A percentile compares a stretch with the other conserved stretches of the same genome.
phyloP scores from a whole-genome alignment of 2,797 vertebrate species.

The Sitta carolinensis region DNA sequence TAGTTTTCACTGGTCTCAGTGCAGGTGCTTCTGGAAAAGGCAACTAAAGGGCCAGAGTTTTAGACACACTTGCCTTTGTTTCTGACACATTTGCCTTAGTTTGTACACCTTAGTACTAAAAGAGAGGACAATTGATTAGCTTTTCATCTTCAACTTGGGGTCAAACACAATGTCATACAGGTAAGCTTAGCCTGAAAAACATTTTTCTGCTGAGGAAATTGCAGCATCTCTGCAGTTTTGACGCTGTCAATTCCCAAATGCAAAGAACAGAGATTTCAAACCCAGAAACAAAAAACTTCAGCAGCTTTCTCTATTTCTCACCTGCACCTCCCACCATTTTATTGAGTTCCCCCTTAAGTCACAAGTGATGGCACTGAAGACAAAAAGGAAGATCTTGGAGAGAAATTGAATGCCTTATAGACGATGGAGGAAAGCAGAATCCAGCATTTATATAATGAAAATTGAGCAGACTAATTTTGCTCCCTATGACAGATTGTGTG shows the following conservation, averaged over 20 bases:
- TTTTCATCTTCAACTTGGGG: not conserved
- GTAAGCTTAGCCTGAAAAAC: not conserved
- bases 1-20: not conserved
- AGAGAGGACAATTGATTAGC: not conserved
- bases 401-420: not conserved
- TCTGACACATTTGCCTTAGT: not conserved
- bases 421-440: not conserved
- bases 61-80: not conserved
- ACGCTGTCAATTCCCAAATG: not conserved
- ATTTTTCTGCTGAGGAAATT: not conserved
- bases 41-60: not conserved
- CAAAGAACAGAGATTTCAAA: not conserved
- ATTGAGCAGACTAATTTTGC: not conserved
- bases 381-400: not conserved
- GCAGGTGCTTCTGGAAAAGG: not conserved
- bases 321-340: accelerated
- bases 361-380: not conserved
- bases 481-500: not conserved
- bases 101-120: not conserved
- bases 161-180: not conserved
- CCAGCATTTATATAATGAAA: not conserved
- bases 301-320: not conserved
- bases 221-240: not conserved
- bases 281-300: not conserved
- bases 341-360: not conserved